Evolutionary conservation across 2,797 vertebrate species (phyloP).

Genomic region (Falco cherrug): DNA sequence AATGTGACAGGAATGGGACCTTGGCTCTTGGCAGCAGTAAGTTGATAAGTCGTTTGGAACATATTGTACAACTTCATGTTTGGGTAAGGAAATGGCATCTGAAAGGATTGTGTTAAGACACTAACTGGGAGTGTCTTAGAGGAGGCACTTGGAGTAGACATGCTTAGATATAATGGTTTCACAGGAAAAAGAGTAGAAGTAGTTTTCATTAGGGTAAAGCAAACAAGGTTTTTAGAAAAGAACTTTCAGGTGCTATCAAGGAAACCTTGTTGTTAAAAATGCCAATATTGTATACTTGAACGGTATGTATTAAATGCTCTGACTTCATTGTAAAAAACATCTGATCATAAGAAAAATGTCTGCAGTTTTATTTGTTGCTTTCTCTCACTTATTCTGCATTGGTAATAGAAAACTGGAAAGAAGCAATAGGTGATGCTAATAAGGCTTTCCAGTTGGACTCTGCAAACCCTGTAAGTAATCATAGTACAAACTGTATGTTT

Average conservation of each 20-base stretch:
- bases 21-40: background rate
- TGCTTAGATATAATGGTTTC: background rate
- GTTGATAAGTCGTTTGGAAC: background rate
- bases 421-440: slow-evolving; percentile 22
- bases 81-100: background rate
- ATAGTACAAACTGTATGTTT: background rate
- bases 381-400: background rate
- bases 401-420: background rate
- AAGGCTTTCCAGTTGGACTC: background rate
- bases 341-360: background rate
- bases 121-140: background rate
- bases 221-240: background rate
- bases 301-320: background rate
- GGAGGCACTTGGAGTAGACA: background rate
- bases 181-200: background rate
- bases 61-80: background rate
- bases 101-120: background rate
- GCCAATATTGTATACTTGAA: background rate
- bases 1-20: background rate
- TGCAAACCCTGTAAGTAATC: slow-evolving; percentile 5
- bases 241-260: background rate
- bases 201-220: background rate
- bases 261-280: background rate
- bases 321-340: background rate
- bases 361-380: background rate